phyloP scores from a whole-genome alignment of 2,797 vertebrate genomes.

The Manis crassicaudata region DNA sequence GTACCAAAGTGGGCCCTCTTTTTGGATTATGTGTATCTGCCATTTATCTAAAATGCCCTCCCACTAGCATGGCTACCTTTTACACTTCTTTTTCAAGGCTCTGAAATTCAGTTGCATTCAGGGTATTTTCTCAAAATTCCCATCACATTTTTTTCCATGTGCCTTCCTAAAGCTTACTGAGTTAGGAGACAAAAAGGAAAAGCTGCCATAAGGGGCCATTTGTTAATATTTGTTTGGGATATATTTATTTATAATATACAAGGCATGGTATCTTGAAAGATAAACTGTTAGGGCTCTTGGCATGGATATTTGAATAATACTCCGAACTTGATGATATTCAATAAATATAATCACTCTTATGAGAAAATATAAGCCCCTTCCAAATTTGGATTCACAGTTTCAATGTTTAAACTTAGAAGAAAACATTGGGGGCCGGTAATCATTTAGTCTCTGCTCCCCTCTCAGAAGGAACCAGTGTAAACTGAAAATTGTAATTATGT shows the following conservation, averaged over 20 bases:
- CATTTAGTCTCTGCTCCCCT: neutral
- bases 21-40: neutral
- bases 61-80: neutral
- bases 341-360: neutral
- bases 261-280: neutral
- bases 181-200: neutral
- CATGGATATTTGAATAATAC: neutral
- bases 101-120: neutral
- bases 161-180: constrained; percentile 5
- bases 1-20: neutral
- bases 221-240: neutral
- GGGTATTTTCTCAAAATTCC: neutral
- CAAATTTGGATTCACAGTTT: neutral
- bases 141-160: neutral
- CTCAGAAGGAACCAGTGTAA: neutral
- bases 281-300: neutral
- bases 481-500: neutral
- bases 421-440: neutral
- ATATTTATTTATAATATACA: constrained; percentile 12
- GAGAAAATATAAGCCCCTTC: neutral
- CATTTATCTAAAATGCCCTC: neutral
- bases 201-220: neutral
- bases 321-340: constrained; percentile 1
- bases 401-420: constrained; percentile 17
- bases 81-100: neutral